These are phyloP conservation scores for Nesogale talazaci DNA, from an alignment of 2,113 vertebrate species.

Conservation along the genomic window DNA sequence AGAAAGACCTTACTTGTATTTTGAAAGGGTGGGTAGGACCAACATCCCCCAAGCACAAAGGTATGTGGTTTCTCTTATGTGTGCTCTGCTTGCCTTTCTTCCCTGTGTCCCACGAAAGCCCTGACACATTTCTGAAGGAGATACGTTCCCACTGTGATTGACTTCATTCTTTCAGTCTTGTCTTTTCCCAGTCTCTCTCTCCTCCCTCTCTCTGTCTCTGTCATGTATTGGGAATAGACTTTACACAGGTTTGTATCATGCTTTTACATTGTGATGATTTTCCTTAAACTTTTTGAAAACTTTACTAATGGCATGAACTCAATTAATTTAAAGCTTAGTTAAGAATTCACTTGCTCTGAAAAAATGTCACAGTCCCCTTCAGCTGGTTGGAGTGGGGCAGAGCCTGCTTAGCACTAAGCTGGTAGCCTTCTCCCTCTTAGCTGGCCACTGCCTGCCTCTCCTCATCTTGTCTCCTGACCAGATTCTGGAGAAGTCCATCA, in stretches of 20 bases:
- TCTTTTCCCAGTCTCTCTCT: not conserved
- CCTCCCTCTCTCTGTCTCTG: too few species aligned
- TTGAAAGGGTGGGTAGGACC: not conserved
- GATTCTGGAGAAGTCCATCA: not conserved
- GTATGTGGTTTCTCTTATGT: not conserved
- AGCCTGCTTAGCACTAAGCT: not conserved
- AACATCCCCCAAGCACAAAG: not conserved
- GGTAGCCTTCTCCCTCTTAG: too few species aligned
- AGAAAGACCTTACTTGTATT: not conserved
- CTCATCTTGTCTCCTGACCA: not conserved
- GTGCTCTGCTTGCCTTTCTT: not conserved
- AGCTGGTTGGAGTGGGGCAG: not conserved
- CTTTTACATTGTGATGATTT: not conserved
- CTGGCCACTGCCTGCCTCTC: not conserved
- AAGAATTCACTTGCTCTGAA: not conserved
- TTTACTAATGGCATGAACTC: not conserved
- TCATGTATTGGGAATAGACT: not conserved
- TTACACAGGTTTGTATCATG: not conserved
- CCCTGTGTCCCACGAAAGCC: not conserved
- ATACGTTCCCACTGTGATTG: not conserved
- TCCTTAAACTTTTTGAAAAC: conserved; percentile 33
- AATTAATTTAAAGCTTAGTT: conserved; percentile 25
- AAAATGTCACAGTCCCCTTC: not conserved
- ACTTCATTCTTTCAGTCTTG: not conserved
- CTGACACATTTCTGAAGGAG: not conserved